These are phyloP conservation scores for Emydoidea blandingii DNA, from an alignment of 2,797 vertebrate genomes.

Conservation along the genomic window DNA sequence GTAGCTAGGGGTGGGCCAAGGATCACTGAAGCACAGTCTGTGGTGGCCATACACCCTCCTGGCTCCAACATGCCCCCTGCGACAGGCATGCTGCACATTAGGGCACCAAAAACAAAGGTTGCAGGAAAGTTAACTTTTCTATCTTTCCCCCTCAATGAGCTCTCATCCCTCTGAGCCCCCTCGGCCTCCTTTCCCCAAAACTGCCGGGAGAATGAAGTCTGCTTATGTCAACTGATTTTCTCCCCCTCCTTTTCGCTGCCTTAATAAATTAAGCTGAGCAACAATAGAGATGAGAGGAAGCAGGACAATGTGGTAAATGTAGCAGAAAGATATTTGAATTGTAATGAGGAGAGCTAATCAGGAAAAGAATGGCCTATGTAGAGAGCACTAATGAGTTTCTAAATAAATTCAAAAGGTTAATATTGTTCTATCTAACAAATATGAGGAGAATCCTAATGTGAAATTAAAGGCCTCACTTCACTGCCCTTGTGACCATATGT, in stretches of 20 bases:
- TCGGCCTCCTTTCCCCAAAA: neutral
- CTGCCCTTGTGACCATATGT: neutral
- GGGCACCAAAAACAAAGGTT: neutral
- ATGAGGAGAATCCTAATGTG: constrained; percentile 64
- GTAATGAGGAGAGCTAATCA: constrained; percentile 78
- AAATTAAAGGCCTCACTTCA: constrained; percentile 50
- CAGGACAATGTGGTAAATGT: constrained; percentile 79
- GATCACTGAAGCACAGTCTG: neutral
- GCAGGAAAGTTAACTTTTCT: neutral
- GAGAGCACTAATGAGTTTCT: constrained; percentile 78
- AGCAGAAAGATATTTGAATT: constrained; percentile 79
- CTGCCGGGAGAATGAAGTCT: neutral
- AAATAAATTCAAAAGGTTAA: constrained; percentile 79
- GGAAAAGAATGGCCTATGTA: constrained; percentile 77
- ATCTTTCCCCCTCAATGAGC: neutral
- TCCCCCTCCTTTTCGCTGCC: constrained; percentile 9
- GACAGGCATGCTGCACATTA: neutral
- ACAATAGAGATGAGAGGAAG: constrained; percentile 76
- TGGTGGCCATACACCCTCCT: neutral
- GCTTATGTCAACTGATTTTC: neutral
- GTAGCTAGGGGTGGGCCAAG: rapidly evolving
- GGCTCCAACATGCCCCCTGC: neutral
- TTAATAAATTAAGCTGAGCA: constrained; percentile 67
- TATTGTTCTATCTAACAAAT: constrained; percentile 73
- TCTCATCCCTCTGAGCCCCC: neutral